phyloP scores from a whole-genome alignment of 1,140 invertebrate genomes.

The Fopius arisanus region DNA sequence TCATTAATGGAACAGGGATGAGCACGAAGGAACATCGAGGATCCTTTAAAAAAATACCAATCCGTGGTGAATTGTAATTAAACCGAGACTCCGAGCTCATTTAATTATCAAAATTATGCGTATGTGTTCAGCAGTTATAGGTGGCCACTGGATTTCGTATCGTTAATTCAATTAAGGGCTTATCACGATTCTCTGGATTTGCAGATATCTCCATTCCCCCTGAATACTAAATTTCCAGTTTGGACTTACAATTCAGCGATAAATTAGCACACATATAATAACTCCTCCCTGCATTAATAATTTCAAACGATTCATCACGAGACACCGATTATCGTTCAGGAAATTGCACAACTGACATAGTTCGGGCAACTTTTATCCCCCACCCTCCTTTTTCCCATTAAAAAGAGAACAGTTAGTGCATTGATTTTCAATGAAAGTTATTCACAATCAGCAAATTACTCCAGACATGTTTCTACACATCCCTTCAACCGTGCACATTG shows the following conservation, averaged over 20 bases:
- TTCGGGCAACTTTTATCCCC: background rate
- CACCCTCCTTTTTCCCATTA: background rate
- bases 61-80: background rate
- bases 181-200: background rate
- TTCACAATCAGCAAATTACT: background rate
- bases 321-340: background rate
- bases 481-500: too few species aligned
- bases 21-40: too few species aligned
- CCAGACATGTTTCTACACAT: too few species aligned
- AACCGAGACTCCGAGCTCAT: background rate
- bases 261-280: background rate
- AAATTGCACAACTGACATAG: background rate
- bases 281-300: too few species aligned
- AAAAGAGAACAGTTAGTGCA: background rate
- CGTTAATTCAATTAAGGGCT: slow-evolving; percentile 21
- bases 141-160: background rate
- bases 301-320: background rate
- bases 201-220: background rate
- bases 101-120: background rate
- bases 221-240: background rate
- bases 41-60: background rate
- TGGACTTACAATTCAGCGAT: slow-evolving; percentile 11
- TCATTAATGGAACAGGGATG: background rate
- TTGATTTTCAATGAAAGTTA: background rate
- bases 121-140: background rate